A percentile compares a stretch with the other conserved stretches of the same genome.
Evolutionary conservation across 2,888 invertebrate species (phyloP).

Genomic region (Drosophila affinis): DNA sequence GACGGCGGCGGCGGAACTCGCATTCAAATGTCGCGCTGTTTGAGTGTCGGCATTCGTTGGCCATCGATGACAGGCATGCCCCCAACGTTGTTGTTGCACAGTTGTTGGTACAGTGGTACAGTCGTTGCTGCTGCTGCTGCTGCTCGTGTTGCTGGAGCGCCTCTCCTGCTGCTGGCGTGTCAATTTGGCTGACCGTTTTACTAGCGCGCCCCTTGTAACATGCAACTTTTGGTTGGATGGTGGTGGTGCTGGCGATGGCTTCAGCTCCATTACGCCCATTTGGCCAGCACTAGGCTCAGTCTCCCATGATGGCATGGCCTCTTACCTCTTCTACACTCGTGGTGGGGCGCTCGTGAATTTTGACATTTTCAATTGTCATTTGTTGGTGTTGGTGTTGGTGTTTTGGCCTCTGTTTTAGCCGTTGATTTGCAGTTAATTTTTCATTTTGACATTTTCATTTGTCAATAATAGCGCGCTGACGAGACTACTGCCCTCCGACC

Average conservation of each 20-base stretch:
- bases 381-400: slow-evolving; percentile 32
- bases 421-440: slow-evolving; percentile 76
- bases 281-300: slow-evolving; percentile 11
- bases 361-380: slow-evolving; percentile 77
- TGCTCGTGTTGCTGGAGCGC: slow-evolving; percentile 37
- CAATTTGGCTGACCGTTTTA: slow-evolving; percentile 51
- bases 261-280: slow-evolving; percentile 24
- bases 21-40: slow-evolving; percentile 66
- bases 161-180: slow-evolving; percentile 57
- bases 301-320: slow-evolving; percentile 21
- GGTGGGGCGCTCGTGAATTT: slow-evolving; percentile 52
- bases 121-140: slow-evolving; percentile 12
- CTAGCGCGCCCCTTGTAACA: slow-evolving; percentile 58
- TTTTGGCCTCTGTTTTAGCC: slow-evolving; percentile 38
- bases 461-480: slow-evolving; percentile 76
- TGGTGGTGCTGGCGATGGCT: slow-evolving; percentile 19
- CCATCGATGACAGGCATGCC: slow-evolving; percentile 59
- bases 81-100: slow-evolving; percentile 42
- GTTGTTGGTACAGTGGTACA: too few relatives aligned
- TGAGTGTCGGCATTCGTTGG: slow-evolving; percentile 54
- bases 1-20: slow-evolving; percentile 39
- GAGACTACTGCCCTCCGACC: slow-evolving; percentile 44
- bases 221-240: slow-evolving; percentile 23
- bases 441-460: slow-evolving; percentile 80
- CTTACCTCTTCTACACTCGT: slow-evolving; percentile 10